Conservation (phyloP, 2,797 vertebrate genomes). For the Melanotaenia maccullochi region DNA sequence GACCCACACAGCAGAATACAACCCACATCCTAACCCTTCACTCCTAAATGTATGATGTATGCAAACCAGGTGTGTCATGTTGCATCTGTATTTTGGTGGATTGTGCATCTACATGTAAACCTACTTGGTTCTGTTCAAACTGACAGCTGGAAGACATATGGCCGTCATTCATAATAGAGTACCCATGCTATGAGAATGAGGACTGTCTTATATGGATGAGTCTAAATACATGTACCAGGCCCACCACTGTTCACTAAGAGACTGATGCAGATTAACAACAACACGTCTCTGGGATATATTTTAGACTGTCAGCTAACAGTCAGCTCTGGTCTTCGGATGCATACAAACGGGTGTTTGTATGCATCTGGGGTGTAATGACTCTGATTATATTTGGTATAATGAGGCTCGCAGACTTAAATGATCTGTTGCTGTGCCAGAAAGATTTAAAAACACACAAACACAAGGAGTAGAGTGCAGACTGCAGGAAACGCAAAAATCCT, state of each 20-base stretch:
- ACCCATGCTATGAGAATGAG: slow-evolving; percentile 35
- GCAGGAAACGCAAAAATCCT: not conserved
- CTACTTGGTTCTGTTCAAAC: slow-evolving; percentile 21
- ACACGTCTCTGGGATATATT: not conserved
- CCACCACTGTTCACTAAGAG: not conserved
- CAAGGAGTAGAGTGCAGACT: not conserved
- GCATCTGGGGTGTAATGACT: not conserved
- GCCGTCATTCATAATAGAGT: slow-evolving; percentile 73
- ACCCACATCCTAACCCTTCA: not conserved
- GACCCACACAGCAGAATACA: not conserved
- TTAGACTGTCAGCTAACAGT: not conserved
- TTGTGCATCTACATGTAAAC: not conserved
- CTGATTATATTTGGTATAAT: not conserved
- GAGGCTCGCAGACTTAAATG: not conserved
- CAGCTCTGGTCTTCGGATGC: not conserved
- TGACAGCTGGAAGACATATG: slow-evolving; percentile 65
- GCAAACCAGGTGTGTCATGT: not conserved
- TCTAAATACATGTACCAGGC: not conserved
- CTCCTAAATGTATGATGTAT: not conserved
- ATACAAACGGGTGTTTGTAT: not conserved
- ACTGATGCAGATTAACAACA: not conserved
- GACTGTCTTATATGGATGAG: slow-evolving; percentile 11
- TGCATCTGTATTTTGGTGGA: not conserved
- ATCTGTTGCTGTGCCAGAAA: too few species aligned
- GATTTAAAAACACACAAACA: slow-evolving; percentile 5